Evolutionary conservation across 2,797 vertebrate species (phyloP), one percentile per base, ranked within the genome.

Genomic region (Philypnodon macrostomus): DNA sequence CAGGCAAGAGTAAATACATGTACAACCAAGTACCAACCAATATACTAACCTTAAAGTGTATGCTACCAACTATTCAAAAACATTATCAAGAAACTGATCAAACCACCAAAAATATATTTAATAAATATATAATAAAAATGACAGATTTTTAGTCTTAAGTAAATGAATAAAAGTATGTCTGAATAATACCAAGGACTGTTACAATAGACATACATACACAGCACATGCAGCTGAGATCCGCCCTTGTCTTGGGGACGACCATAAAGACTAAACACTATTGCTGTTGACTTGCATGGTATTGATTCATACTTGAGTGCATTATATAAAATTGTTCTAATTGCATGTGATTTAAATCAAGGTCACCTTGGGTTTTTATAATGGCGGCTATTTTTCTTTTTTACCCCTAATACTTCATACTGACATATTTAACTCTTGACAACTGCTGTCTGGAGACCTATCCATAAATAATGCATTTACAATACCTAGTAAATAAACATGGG

Each of bases 401-500:
- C 53, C 88, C 86, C 87, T 87, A 67, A 80, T 83, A 90, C 88
- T 92, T 91, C 87, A 89, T 89, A 88, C 89, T 91, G 91, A 93
- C 91, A 94, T 94, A 95, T 94, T 94, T 91, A 89, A 94, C 91
- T 93, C 91, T 84, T 91, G 93, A 95, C 91, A 93, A 94, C 91
- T 83, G 88, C 91, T 92, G 91, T 93, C 91, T 89, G 81, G 91
- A 93, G 91, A 92, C 90, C 88, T 90, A 89, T 92, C 92, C 90
- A 95, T 95, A 95, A 97, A 95, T 98, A 95, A 98, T 93, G 90
- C 92, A 95, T 98, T 95, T 94, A 94, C 93, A 93, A 93, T 95
- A 93, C 92, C 92, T 92, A 89, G 93, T 96, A 95, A 96, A 96
- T 97, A 98, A 96, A 92, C 91, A 92, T 87, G 87, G 91, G 91